Conservation (phyloP, 2,113 vertebrate species). For the Dipodomys ordii region DNA sequence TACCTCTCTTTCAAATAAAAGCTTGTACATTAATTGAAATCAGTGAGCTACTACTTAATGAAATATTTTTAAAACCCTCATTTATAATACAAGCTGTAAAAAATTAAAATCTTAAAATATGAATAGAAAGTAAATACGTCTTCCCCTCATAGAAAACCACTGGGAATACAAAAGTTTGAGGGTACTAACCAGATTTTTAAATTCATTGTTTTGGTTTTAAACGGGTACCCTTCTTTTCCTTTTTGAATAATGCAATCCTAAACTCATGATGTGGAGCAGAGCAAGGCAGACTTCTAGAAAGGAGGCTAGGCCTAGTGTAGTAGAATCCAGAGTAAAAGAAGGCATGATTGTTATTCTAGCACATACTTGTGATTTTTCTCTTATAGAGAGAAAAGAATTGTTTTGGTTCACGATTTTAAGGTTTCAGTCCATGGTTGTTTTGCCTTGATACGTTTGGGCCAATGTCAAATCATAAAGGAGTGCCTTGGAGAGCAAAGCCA, state of each 20-base stretch:
- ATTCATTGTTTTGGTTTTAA: not conserved
- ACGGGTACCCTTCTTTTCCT: not conserved
- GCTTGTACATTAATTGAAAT: slow-evolving; percentile 34
- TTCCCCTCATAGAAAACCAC: not conserved
- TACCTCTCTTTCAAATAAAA: not conserved
- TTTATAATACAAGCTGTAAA: not conserved
- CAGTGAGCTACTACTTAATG: not conserved
- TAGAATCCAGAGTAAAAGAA: not conserved
- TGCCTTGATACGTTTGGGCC: not conserved
- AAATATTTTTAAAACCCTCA: not conserved
- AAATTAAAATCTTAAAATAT: not conserved
- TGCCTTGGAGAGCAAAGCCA: not conserved
- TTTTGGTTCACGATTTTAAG: not conserved
- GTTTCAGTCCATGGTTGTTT: not conserved
- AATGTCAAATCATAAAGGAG: not conserved
- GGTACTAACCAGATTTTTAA: slow-evolving; percentile 26
- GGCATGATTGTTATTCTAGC: not conserved
- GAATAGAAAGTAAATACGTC: not conserved
- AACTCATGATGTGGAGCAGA: not conserved
- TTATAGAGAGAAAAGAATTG: not conserved
- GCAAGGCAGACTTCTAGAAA: not conserved
- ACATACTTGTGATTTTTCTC: not conserved
- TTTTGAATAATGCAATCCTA: not conserved
- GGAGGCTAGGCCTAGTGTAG: too few relatives aligned
- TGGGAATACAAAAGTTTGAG: not conserved